Evolutionary conservation across 2,797 vertebrate species (phyloP), one percentile per base, ranked within the genome.

Genomic region (Halcyon smyrnensis): DNA sequence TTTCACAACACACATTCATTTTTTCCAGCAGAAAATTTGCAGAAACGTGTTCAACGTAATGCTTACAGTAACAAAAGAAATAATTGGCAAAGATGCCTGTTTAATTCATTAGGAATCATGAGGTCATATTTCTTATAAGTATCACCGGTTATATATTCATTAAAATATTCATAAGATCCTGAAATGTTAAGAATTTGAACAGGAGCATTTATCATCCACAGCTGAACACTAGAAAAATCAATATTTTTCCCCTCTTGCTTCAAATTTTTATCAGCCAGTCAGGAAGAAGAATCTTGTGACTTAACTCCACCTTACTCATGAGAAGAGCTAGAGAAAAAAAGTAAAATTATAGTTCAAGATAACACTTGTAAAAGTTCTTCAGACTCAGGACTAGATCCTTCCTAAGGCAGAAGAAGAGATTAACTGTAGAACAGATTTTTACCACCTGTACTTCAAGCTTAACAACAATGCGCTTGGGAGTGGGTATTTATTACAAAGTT

Each of bases 101-200:
- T 59, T 70, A 59, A 89, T 70, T 92, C 79, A 71, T 62, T 39
- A 87, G 21, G 30, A 91, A 85, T 74, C 43, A 89, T 3, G 24
- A 87, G 30, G 24, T 12, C 43, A 3, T 69, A 75, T 51, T 94
- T 89, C 41, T 87, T 80, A 3, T 5, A 37, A 74, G 60, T 89
- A 93, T 37, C 74, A 64, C 17, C 5, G 3, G 57, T 77, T 92
- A 70, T 9, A 71, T 71, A 91, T 36, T 85, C 75, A 92, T 90
- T 87, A 62, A 80, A 93, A 71, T 85, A 92, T 70, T 80, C 3
- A 0, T 54, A 83, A 74, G 84, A 45, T 27, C 60, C 64, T 89
- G 63, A 64, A 89, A 93, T 43, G n/a, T 91, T 93, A 92, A 89
- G 57, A 89, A 86, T 45, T 73, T 90, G 69, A 90, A 71, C 34